A percentile compares a stretch with the other conserved stretches of the same genome.
Evolutionary conservation across 1,140 invertebrate species (phyloP).

Genomic region (Zeugodacus cucurbitae): DNA sequence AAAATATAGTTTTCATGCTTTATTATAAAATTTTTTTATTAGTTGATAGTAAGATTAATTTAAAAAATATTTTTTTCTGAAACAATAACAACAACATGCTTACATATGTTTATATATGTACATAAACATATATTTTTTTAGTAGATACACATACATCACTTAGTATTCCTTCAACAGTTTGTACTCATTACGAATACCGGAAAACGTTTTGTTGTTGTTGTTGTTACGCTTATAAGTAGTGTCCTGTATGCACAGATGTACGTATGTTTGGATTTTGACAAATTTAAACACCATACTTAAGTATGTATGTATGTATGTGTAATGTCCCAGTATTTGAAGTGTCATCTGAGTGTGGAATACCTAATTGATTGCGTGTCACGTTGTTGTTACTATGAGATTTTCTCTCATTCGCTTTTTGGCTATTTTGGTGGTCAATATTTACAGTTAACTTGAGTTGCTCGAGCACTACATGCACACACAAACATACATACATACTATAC

Average conservation of each 20-base stretch:
- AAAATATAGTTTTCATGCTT: too few species aligned
- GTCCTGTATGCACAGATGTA: not conserved
- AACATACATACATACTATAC: not conserved
- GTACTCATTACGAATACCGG: not conserved
- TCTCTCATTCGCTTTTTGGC: not conserved
- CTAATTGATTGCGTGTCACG: not conserved
- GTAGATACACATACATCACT: not conserved
- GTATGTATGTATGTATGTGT: not conserved
- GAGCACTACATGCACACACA: not conserved
- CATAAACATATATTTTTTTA: not conserved
- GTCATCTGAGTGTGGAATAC: not conserved
- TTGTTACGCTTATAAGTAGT: not conserved
- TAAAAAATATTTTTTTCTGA: too few species aligned
- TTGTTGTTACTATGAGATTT: not conserved
- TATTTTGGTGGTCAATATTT: constrained; percentile 2
- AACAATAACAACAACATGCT: too few species aligned
- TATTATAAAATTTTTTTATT: too few species aligned
- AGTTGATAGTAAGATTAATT: too few species aligned
- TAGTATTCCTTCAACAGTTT: not conserved
- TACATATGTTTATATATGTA: too few species aligned
- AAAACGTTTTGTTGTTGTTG: not conserved
- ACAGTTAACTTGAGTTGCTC: not conserved
- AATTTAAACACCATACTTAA: not conserved
- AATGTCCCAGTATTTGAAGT: not conserved
- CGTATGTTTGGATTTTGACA: not conserved